Base-by-base conservation (phyloP, 1,140 invertebrate species). In the Camponotus vicinus region DNA sequence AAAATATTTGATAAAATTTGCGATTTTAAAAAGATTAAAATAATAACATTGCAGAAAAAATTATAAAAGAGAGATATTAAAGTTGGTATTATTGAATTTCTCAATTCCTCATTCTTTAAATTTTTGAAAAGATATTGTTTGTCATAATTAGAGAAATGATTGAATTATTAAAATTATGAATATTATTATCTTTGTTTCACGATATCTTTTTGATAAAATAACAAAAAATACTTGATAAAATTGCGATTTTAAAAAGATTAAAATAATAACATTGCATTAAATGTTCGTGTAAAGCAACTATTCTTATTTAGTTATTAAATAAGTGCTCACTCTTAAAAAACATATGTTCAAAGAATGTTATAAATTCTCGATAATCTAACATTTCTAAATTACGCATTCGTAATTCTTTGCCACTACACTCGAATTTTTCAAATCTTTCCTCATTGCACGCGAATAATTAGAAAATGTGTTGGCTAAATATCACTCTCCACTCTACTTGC, bases 401-500 rank as follows among this genome's bases (percentile, higher is more conserved):
- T 76, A 49, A 85, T 76, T 21, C 18, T 0, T 0, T 34, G 21
- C 66, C 37, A 13, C 8, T 18, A 55, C 8, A 4, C 11, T 0
- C 7, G 15, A 0, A 69, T 55, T 69, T 70, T 11, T 27, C 7
- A 7, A 8, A 79, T 37, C 42, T 21, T 0, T 37, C 18, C 0
- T n/a, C 27, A 52, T 52, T 52, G 34, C 21, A 2, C 13, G 32
- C 18, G 9, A 79, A 79, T 69, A 32, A 40, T 42, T n/a, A n/a
- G 21, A 71, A 71, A 87, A 18, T 40, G 66, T 3, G 40, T 52
- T 67, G 27, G 27, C 15, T 80, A 49, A 79, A 78, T 86, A 64
- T 76, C 13, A n/a, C 13, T 45, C 13, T 45, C 0, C 11, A 2
- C 11, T 32, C 11, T 34, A 15, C 71, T n/a, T 21, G 80, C 5